Evolutionary conservation across 2,797 vertebrate species (phyloP).

Genomic region (Sebastes alutus): DNA sequence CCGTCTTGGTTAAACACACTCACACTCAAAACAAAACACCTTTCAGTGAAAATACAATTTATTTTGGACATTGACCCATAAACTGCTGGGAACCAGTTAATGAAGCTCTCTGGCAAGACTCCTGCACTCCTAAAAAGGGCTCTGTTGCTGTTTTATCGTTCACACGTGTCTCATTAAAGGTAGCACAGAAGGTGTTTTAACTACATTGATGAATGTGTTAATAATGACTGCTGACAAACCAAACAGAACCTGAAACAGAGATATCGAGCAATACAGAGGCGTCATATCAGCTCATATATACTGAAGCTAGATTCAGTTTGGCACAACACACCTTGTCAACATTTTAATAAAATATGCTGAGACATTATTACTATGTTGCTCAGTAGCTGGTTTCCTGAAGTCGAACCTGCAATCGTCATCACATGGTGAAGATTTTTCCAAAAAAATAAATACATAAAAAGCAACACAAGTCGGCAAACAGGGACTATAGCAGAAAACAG

Average conservation of each 20-base stretch:
- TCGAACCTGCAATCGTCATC: neutral
- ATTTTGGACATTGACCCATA: constrained; percentile 60
- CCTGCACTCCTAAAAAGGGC: constrained; percentile 8
- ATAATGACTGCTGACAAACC: constrained; percentile 11
- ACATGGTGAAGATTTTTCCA: neutral
- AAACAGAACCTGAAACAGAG: constrained; percentile 7
- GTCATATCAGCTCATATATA: neutral
- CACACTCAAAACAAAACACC: constrained; percentile 24
- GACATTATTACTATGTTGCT: constrained; percentile 10
- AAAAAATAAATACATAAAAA: neutral
- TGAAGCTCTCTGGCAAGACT: constrained; percentile 19
- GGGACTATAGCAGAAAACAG: neutral
- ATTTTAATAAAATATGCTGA: neutral
- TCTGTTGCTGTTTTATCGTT: constrained; percentile 7
- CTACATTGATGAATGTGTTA: constrained; percentile 7
- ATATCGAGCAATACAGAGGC: neutral
- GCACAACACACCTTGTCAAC: neutral
- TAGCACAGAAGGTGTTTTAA: constrained; percentile 24
- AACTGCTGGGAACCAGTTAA: constrained; percentile 38
- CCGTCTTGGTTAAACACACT: constrained; percentile 1
- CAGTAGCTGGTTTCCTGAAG: constrained; percentile 5
- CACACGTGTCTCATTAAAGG: constrained; percentile 4
- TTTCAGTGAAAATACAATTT: constrained; percentile 70
- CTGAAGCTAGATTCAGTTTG: neutral
- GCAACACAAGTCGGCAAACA: neutral